Percentiles rank a stretch among this genome's conserved stretches.
Conservation (phyloP, 2,113 vertebrate species). For the Phalacrocorax carbo region DNA sequence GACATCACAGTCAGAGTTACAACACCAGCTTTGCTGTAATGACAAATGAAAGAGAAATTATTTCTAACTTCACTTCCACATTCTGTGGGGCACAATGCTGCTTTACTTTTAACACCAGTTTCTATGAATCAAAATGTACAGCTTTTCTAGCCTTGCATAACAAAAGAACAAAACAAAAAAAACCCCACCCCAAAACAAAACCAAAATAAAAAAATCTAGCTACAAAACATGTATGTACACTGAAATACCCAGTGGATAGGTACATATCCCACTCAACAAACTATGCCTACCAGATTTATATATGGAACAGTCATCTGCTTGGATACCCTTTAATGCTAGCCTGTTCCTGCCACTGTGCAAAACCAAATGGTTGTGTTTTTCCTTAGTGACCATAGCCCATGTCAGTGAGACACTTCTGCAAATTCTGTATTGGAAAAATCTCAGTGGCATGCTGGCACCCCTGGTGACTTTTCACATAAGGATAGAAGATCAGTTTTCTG, state of each 20-base stretch:
- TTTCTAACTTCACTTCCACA: conserved; percentile 60
- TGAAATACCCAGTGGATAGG: background rate
- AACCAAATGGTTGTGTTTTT: background rate
- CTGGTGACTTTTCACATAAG: background rate
- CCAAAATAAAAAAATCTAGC: background rate
- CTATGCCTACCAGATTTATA: background rate
- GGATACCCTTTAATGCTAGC: background rate
- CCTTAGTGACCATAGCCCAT: background rate
- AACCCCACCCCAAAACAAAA: background rate
- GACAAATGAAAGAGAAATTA: conserved; percentile 62
- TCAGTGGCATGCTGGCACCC: background rate
- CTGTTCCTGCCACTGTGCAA: background rate
- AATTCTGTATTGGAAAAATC: background rate
- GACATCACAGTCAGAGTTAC: background rate
- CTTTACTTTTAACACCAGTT: background rate
- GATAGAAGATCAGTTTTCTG: background rate
- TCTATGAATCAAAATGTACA: background rate
- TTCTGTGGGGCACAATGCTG: background rate
- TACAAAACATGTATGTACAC: background rate
- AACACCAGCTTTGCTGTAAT: conserved; percentile 11
- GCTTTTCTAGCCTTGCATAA: background rate
- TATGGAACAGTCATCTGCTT: background rate
- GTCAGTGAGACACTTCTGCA: background rate
- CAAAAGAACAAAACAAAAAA: background rate
- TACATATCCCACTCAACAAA: background rate